A percentile compares a stretch with the other conserved stretches of the same genome.
Conservation (phyloP, 2,888 invertebrate genomes). For the Taphrorychus bicolor region DNA sequence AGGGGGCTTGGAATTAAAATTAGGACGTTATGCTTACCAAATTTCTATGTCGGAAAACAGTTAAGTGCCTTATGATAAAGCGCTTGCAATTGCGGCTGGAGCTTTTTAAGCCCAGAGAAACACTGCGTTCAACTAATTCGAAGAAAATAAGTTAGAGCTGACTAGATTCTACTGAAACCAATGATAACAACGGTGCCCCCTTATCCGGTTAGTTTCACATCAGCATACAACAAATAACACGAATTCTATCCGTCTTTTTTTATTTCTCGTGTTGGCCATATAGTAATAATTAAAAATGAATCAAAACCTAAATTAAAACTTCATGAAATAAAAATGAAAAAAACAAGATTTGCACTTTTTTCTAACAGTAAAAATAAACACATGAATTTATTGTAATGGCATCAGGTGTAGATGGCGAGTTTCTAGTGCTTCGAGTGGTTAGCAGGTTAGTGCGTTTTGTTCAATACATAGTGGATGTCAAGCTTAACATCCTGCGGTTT, state of each 20-base stretch:
- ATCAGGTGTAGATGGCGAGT: no score
- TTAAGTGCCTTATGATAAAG: no score
- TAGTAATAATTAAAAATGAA: background rate
- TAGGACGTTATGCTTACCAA: background rate
- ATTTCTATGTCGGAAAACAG: background rate
- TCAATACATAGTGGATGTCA: no score
- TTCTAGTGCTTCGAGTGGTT: no score
- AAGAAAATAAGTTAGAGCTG: constrained; percentile 17
- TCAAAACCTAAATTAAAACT: background rate
- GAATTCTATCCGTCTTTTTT: background rate
- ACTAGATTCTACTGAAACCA: constrained; percentile 27
- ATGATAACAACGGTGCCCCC: constrained; percentile 2
- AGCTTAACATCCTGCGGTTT: no score
- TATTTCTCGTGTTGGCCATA: background rate
- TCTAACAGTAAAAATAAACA: no score
- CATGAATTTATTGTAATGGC: no score
- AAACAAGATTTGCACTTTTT: no score
- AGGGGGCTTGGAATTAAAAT: background rate
- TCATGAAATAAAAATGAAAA: no score
- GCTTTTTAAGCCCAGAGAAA: no score
- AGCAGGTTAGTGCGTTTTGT: no score
- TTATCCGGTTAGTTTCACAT: constrained; percentile 5
- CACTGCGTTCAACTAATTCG: background rate
- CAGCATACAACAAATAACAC: constrained; percentile 13
- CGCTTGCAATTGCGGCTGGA: no score